A percentile compares a stretch with the other conserved stretches of the same genome.
Evolutionary conservation across 2,888 invertebrate genomes (phyloP).

Genomic region (Meliscaeva auricollis): DNA sequence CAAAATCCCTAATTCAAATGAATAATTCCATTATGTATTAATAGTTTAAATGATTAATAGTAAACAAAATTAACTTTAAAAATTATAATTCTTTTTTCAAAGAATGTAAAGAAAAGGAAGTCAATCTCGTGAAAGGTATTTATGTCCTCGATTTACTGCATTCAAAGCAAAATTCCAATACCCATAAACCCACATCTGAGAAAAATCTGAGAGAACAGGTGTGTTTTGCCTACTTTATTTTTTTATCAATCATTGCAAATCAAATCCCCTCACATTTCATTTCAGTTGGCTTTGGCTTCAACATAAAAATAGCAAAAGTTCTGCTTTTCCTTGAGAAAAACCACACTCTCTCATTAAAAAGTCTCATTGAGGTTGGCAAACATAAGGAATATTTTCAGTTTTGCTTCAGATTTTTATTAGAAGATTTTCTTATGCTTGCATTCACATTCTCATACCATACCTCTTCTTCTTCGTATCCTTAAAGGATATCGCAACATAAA

Average conservation of each 20-base stretch:
- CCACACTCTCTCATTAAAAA: constrained; percentile 59
- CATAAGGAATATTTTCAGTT: constrained; percentile 50
- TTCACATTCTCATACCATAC: not conserved
- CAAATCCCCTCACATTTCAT: constrained; percentile 4
- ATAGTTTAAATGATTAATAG: no score
- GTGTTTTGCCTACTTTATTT: not conserved
- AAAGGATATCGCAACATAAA: not conserved
- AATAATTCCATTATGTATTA: no score
- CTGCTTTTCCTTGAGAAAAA: not conserved
- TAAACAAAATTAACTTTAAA: no score
- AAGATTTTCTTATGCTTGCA: constrained; percentile 20
- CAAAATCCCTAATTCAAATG: no score
- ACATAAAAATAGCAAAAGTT: constrained; percentile 40
- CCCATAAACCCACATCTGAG: constrained; percentile 47
- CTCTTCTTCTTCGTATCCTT: not conserved
- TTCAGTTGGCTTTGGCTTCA: not conserved
- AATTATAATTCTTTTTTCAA: no score
- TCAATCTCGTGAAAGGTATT: not conserved
- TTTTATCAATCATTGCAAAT: constrained; percentile 38
- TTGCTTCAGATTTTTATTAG: constrained; percentile 8
- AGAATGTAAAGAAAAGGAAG: no score
- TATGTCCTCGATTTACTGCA: not conserved
- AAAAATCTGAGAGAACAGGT: constrained; percentile 12
- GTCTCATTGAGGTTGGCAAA: constrained; percentile 53
- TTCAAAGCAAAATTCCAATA: constrained; percentile 1